A percentile compares a stretch with the other conserved stretches of the same genome.
Evolutionary conservation across 2,797 vertebrate genomes (phyloP).

Genomic region (Sebastes wilsoni): DNA sequence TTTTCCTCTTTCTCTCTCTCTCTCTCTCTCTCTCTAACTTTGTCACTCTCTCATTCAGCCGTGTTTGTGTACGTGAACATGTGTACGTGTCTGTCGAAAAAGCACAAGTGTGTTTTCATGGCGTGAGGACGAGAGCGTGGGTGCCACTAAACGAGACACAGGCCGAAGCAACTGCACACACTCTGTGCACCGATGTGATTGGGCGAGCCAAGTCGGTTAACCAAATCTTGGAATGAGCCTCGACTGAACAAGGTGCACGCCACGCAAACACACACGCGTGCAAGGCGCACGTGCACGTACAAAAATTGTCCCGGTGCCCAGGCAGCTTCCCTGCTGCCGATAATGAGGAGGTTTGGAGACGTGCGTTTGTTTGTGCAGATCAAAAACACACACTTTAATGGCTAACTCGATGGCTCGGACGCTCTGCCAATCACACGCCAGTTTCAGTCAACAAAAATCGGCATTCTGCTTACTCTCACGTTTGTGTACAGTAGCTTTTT

Average conservation of each 20-base stretch:
- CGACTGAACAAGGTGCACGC: constrained; percentile 22
- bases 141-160: constrained; percentile 69
- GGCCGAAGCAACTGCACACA: constrained; percentile 66
- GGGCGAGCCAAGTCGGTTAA: constrained; percentile 67
- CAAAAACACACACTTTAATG: constrained; percentile 60
- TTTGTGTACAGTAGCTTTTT: constrained; percentile 43
- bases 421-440: constrained; percentile 31
- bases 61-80: constrained; percentile 1
- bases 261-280: neutral
- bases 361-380: constrained; percentile 65
- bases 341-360: constrained; percentile 66
- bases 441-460: constrained; percentile 18
- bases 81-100: constrained; percentile 25
- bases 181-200: constrained; percentile 57
- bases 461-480: constrained; percentile 25
- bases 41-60: constrained; percentile 50
- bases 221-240: constrained; percentile 67
- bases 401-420: constrained; percentile 22
- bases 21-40: constrained; percentile 44
- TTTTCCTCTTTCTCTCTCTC: constrained; percentile 45
- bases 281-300: neutral
- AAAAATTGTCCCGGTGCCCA: constrained; percentile 60
- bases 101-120: constrained; percentile 40
- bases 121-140: constrained; percentile 58
- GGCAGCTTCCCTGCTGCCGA: constrained; percentile 62